Base-by-base conservation (phyloP, 1,140 invertebrate genomes). In the Procambarus virginalis region DNA sequence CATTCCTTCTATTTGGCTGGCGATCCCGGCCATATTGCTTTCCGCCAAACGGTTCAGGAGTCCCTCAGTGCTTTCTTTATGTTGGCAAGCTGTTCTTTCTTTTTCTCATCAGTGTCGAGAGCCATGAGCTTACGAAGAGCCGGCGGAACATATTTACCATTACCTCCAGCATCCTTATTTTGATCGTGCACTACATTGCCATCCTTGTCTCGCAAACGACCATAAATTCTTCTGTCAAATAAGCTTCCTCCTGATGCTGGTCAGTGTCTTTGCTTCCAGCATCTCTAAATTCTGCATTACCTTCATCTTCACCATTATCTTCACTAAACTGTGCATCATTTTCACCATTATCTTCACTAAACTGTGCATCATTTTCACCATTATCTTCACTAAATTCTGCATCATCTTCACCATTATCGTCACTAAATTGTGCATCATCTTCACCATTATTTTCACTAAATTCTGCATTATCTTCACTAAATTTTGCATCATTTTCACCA, bases 191-290 rank as follows among this genome's bases (percentile, higher is more conserved):
- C 45, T 17, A 91, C 14, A 68, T 91, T 91, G 0, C 91, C 91
- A 5, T 89, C 76, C 34, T 76, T 75, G 60, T 91, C 96, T 92
- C 97, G 95, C 91, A 96, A 95, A 91, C 98, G 95, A 3, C 98
- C 98, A 95, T 99, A 99, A 93, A 99, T 99, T 99, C 98, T 95
- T 99, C 98, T 9, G 60, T 95, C 97, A 97, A 49, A 22, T 22
- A 46, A 22, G 75, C 84, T 9, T 76, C 49, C 6, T 55, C 51
- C 22, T 79, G 46, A 2, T 64, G 20, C 22, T n/a, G 49, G 17
- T 64, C 20, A 20, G 1, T 17, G 12, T 20, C 78, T 22, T 80
- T 58, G 58, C 49, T 55, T 51, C 10, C 22, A 49, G 0, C 20
- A 55, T 8, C 49, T 58, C 78, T 55, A 34, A 55, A 58, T 55